Conservation (phyloP, 2,888 invertebrate species). For the Chrysomela aeneicollis region DNA sequence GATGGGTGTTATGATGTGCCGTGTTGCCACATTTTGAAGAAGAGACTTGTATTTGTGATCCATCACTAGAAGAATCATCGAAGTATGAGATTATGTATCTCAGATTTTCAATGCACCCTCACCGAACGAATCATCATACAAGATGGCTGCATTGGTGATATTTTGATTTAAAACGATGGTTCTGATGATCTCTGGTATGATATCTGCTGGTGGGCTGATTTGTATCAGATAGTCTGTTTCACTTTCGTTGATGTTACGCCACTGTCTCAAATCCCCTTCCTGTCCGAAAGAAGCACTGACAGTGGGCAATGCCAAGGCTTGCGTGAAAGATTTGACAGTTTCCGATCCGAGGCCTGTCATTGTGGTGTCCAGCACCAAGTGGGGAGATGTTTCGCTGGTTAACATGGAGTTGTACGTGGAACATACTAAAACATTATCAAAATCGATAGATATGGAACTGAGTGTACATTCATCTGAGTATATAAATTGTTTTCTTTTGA, state of each 20-base stretch:
- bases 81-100: no score
- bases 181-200: conserved; percentile 83
- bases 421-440: conserved; percentile 74
- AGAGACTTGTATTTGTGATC: conserved; percentile 93
- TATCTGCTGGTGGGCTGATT: conserved; percentile 84
- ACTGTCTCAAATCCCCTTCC: conserved; percentile 81
- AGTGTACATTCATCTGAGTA: no score
- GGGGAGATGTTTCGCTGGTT: conserved; percentile 72
- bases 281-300: conserved; percentile 87
- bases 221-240: conserved; percentile 82
- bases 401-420: conserved; percentile 74
- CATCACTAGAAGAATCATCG: no score
- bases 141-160: conserved; percentile 89
- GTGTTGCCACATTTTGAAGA: conserved; percentile 86
- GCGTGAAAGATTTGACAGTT: conserved; percentile 84
- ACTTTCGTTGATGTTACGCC: conserved; percentile 76
- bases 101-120: conserved; percentile 23
- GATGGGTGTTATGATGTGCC: conserved; percentile 85
- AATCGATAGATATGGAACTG: no score
- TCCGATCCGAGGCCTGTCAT: conserved; percentile 83
- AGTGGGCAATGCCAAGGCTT: conserved; percentile 82
- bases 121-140: conserved; percentile 90
- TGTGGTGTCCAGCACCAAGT: conserved; percentile 83
- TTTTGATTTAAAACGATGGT: conserved; percentile 84
- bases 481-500: no score